A percentile compares a stretch with the other conserved stretches of the same genome.
Conservation (phyloP, 2,888 invertebrate species). For the Netelia inedita region DNA sequence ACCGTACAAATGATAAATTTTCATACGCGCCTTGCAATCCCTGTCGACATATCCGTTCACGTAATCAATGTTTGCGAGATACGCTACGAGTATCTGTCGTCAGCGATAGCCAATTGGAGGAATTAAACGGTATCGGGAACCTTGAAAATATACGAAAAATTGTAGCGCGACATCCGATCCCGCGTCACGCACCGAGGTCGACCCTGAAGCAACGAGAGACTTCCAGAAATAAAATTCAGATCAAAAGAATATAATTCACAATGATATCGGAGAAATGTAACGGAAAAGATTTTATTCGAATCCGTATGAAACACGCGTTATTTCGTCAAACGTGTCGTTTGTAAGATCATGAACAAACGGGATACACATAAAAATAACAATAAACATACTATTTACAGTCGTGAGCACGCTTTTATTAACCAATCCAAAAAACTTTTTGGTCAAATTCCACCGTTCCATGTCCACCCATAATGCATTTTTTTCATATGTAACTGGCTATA, state of each 20-base stretch:
- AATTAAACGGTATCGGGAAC: conserved; percentile 60
- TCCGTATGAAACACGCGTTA: conserved; percentile 14
- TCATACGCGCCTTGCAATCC: conserved; percentile 13
- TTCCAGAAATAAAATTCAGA: neutral
- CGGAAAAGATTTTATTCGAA: conserved; percentile 35
- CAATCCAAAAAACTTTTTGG: conserved; percentile 74
- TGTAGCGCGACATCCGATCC: conserved; percentile 15
- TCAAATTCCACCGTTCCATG: conserved; percentile 78
- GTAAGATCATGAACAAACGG: conserved; percentile 38
- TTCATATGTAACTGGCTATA: conserved; percentile 43
- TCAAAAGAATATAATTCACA: neutral
- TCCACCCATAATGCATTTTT: conserved; percentile 79
- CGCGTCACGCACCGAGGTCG: conserved; percentile 17
- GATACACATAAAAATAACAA: conserved; percentile 68
- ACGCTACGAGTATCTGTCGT: conserved; percentile 7
- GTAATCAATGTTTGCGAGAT: conserved; percentile 63
- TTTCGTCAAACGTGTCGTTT: conserved; percentile 5
- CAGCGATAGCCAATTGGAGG: conserved; percentile 60
- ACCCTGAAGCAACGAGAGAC: conserved; percentile 1
- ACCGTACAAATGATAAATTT: conserved; percentile 34
- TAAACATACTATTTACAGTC: conserved; percentile 69
- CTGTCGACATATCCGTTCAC: conserved; percentile 43
- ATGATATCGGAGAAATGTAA: conserved; percentile 4
- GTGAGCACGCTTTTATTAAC: conserved; percentile 69
- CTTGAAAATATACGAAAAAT: conserved; percentile 58